Evolutionary conservation across 2,113 vertebrate genomes (phyloP), one percentile per base, ranked within the genome.

Genomic region (Periophthalmodon schlosseri): DNA sequence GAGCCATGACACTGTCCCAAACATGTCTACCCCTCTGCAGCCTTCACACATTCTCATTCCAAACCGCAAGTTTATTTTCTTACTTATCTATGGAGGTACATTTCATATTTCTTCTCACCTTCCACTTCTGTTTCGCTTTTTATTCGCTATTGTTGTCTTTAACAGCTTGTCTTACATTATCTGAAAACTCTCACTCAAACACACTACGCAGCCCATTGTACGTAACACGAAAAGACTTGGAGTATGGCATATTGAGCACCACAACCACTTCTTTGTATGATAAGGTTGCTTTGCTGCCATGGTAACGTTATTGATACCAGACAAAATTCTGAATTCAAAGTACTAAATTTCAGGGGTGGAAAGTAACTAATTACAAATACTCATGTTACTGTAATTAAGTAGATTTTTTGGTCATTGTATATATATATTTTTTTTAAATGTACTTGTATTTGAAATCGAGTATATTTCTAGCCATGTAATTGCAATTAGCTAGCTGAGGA

Each of bases 1-100:
- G 73, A 74, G 34, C 52, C 73, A 73, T 75, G 6, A 39, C 33
- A 65, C 5, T n/a, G 33, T 15, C 63, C 20, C 16, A 65, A 65
- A 65, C 63, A 65, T 44, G 34, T 65, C 63, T 13, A 39, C 34
- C 13, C 15, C 15, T 8, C 18, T n/a, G 20, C 7, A 56, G 7
- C n/a, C n/a, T n/a, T n/a, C n/a, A n/a, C n/a, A 49, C 18, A 18
- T 20, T 52, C 21, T 39, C 20, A 16, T 20, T 39, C 63, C 5
- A 28, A 57, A 20, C 5, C n/a, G 11, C 4, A 28, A 20, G 16
- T 64, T 10, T 36, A 34, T 8, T 13, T 63, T 10, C 33, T 34
- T 18, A 9, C 14, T 61, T 28, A 60, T 60, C n/a, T 28, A 23
- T 2, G 21, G 9, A 11, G 0, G 24, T 60, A 13, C n/a, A 24